These are phyloP conservation scores for Eunapius fragilis DNA, from an alignment of 37 sponge, comb jelly and placozoan genomes.

Conservation along the genomic window DNA sequence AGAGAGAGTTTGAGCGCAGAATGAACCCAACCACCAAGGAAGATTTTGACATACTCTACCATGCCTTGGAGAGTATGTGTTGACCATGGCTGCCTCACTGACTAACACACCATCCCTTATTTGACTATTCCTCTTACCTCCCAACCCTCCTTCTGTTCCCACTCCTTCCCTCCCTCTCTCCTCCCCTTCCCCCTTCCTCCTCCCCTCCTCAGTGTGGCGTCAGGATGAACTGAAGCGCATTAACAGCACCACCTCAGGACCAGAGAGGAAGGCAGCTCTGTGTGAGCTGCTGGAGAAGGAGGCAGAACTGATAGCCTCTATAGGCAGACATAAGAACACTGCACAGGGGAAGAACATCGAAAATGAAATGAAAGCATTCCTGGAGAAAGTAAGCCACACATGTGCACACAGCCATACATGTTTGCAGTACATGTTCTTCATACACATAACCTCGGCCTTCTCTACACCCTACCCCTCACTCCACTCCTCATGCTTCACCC, in stretches of 20 bases:
- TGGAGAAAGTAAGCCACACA: slow-evolving; percentile 66
- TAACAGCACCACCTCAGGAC: slow-evolving; percentile 69
- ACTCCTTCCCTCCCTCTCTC: neutral
- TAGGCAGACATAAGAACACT: slow-evolving; percentile 75
- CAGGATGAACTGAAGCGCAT: slow-evolving; percentile 82
- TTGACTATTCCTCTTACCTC: neutral
- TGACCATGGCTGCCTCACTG: neutral
- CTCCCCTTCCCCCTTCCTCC: neutral
- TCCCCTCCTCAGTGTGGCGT: slow-evolving; percentile 75
- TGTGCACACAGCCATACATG: too few relatives aligned
- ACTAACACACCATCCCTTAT: neutral
- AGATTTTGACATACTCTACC: slow-evolving; percentile 93
- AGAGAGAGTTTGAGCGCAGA: slow-evolving; percentile 82
- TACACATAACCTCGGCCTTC: too few relatives aligned
- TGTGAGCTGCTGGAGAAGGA: slow-evolving; percentile 92
- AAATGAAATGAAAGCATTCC: slow-evolving; percentile 39
- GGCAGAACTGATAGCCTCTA: slow-evolving; percentile 93
- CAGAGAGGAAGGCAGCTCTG: slow-evolving; percentile 95
- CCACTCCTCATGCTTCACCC: too few relatives aligned
- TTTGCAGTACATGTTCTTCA: too few relatives aligned
- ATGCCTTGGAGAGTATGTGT: slow-evolving; percentile 85
- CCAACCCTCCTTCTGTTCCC: neutral
- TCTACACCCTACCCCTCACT: too few relatives aligned
- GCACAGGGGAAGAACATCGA: slow-evolving; percentile 72
- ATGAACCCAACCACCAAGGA: slow-evolving; percentile 89